These are phyloP conservation scores for Antedon mediterranea DNA, from an alignment of 53 echinoderm and acorn worm species.

Conservation along the genomic window DNA sequence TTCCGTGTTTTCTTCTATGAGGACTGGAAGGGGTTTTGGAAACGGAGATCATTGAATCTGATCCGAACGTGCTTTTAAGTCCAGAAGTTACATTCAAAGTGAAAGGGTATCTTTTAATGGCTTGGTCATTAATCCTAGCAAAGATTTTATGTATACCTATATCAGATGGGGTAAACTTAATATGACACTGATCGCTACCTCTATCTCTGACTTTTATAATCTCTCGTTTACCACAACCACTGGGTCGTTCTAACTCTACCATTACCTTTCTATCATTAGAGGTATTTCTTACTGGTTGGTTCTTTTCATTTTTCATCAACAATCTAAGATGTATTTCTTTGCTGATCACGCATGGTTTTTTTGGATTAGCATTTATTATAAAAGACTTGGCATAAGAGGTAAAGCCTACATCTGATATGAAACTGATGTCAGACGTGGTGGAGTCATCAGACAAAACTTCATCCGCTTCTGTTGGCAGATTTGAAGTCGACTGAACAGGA, in stretches of 20 bases:
- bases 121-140: neutral
- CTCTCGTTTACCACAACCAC: neutral
- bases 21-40: neutral
- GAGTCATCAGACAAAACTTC: neutral
- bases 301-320: neutral
- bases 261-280: neutral
- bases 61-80: neutral
- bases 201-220: neutral
- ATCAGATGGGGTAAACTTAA: neutral
- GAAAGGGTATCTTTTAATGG: neutral
- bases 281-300: neutral
- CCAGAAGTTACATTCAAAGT: neutral
- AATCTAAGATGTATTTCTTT: neutral
- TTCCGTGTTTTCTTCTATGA: neutral
- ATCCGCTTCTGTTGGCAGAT: neutral
- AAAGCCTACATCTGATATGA: neutral
- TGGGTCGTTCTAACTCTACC: neutral
- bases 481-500: neutral
- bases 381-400: neutral
- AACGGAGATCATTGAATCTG: neutral
- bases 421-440: neutral
- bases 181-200: neutral
- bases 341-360: neutral
- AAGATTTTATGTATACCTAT: neutral
- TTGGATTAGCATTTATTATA: neutral